These are phyloP conservation scores for Drosophila stalkeri DNA, from an alignment of 2,888 invertebrate genomes.

Conservation along the genomic window DNA sequence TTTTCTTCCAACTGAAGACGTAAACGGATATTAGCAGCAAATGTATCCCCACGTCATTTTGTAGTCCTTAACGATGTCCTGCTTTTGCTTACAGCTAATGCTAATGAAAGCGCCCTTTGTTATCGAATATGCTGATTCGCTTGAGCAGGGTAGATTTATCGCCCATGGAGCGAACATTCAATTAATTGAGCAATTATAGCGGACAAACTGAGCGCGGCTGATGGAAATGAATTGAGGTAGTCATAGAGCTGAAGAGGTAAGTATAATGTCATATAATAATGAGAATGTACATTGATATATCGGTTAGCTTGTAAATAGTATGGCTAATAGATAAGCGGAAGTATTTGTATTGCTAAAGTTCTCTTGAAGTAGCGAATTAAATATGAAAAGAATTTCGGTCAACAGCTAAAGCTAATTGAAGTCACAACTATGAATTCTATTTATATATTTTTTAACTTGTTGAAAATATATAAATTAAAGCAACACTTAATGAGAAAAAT, in stretches of 20 bases:
- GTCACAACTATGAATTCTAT: no score
- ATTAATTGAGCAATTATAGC: slow-evolving; percentile 45
- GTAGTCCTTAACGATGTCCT: slow-evolving; percentile 12
- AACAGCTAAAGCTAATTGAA: no score
- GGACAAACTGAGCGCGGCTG: slow-evolving; percentile 1
- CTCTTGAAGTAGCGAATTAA: no score
- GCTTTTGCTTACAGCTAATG: slow-evolving; percentile 13
- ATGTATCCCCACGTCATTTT: slow-evolving; percentile 47
- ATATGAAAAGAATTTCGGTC: no score
- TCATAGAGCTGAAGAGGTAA: neutral
- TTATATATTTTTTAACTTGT: no score
- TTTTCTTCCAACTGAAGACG: slow-evolving; percentile 75
- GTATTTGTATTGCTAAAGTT: no score
- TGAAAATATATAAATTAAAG: no score
- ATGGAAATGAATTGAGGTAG: neutral
- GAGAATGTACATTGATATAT: neutral
- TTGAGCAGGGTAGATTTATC: slow-evolving; percentile 35
- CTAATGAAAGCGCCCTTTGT: slow-evolving; percentile 24
- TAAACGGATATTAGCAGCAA: slow-evolving; percentile 77
- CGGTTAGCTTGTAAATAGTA: no score
- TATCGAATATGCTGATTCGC: slow-evolving; percentile 49
- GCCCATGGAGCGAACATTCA: slow-evolving; percentile 10
- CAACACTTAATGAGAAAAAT: no score
- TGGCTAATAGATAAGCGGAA: no score
- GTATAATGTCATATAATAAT: neutral